phyloP scores from a whole-genome alignment of 1,140 invertebrate genomes.

The Tetramorium simillimum region DNA sequence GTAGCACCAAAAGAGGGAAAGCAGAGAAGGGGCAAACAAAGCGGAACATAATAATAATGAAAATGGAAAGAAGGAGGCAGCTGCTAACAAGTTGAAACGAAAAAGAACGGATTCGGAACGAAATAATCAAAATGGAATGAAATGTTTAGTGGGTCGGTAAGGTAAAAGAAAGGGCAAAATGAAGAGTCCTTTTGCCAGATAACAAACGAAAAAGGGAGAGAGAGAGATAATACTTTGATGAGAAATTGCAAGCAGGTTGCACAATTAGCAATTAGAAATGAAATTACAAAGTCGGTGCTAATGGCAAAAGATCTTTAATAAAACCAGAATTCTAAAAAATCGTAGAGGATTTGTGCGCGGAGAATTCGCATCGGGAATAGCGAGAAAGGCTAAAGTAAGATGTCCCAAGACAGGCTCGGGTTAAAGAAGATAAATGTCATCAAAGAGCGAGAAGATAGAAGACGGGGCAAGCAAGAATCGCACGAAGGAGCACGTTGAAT shows the following conservation, averaged over 20 bases:
- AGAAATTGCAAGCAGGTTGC: not conserved
- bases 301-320: slow-evolving; percentile 13
- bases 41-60: slow-evolving; percentile 10
- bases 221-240: slow-evolving; percentile 10
- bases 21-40: not conserved
- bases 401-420: slow-evolving; percentile 6
- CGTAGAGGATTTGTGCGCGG: not conserved
- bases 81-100: not conserved
- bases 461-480: not conserved
- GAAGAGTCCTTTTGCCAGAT: not conserved
- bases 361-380: slow-evolving; percentile 1
- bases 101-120: slow-evolving; percentile 6
- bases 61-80: not conserved
- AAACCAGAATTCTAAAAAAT: slow-evolving; percentile 32
- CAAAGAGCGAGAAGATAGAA: not conserved
- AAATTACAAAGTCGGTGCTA: slow-evolving; percentile 3
- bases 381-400: slow-evolving; percentile 12
- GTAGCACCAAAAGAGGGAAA: not conserved
- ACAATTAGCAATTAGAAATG: slow-evolving; percentile 15
- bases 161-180: not conserved
- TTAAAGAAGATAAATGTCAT: slow-evolving; percentile 59
- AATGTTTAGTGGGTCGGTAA: slow-evolving; percentile 19
- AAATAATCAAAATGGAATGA: slow-evolving; percentile 46
- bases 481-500: not conserved
- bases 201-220: not conserved